These are phyloP conservation scores for Gouania willdenowi DNA, from an alignment of 2,797 vertebrate species.

Conservation along the genomic window DNA sequence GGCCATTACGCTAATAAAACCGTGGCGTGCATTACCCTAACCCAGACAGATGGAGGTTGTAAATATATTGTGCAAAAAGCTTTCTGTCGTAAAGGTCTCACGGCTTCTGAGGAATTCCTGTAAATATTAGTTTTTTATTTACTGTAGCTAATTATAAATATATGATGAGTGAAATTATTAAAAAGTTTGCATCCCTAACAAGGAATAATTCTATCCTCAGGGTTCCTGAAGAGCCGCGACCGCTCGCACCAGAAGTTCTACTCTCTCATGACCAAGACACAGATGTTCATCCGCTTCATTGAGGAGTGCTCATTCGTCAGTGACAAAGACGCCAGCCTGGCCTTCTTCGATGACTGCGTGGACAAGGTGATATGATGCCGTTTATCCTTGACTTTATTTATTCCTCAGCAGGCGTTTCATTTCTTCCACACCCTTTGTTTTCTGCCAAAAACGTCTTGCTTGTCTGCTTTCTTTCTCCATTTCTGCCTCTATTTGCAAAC, in stretches of 20 bases:
- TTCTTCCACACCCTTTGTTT: not conserved
- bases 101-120: conserved; percentile 2
- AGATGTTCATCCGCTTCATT: conserved; percentile 99
- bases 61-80: not conserved
- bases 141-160: no score
- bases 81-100: not conserved
- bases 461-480: conserved; percentile 7
- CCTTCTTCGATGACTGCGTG: conserved; percentile 98
- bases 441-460: not conserved
- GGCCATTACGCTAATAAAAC: conserved; percentile 32
- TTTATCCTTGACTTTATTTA: no score
- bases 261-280: conserved; percentile 95
- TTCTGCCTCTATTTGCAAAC: conserved; percentile 44
- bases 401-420: no score
- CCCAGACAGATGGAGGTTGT: conserved; percentile 21
- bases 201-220: conserved; percentile 59
- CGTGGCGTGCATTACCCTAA: conserved; percentile 19
- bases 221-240: conserved; percentile 94
- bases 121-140: no score
- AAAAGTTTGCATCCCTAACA: not conserved
- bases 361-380: conserved; percentile 88
- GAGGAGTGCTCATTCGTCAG: conserved; percentile 98
- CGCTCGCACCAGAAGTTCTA: conserved; percentile 99
- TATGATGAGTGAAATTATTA: not conserved
- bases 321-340: conserved; percentile 95